Conservation (phyloP, 2,888 invertebrate genomes). For the Caenorhabditis sp. region DNA sequence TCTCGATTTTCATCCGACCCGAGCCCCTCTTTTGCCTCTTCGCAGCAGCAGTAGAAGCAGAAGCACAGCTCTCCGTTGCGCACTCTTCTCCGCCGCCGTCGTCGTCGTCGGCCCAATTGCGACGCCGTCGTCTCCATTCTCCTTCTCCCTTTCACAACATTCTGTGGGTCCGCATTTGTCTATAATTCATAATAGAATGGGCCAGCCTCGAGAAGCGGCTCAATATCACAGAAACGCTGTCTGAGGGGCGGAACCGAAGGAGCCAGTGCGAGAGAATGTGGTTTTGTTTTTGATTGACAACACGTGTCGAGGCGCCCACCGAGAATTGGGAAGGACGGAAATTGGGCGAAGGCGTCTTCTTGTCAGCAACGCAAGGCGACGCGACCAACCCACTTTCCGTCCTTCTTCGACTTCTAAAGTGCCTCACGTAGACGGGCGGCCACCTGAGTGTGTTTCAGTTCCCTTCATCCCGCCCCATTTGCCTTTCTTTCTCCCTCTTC, state of each 20-base stretch:
- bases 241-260: not conserved
- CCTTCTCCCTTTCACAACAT: conserved; percentile 17
- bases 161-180: conserved; percentile 14
- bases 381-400: conserved; percentile 11
- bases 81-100: conserved; percentile 12
- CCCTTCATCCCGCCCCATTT: no score
- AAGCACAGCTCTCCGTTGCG: no score
- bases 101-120: conserved; percentile 16
- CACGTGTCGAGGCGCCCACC: conserved; percentile 32
- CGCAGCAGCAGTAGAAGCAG: no score
- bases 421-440: conserved; percentile 3
- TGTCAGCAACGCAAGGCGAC: no score
- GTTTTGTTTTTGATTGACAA: conserved; percentile 47
- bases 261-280: not conserved
- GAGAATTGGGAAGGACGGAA: conserved; percentile 50
- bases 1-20: conserved; percentile 54
- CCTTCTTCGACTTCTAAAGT: conserved; percentile 25
- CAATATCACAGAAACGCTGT: conserved; percentile 16
- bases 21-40: not conserved
- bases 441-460: conserved; percentile 19
- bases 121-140: conserved; percentile 30
- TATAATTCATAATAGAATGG: conserved; percentile 36
- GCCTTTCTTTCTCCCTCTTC: conserved; percentile 18
- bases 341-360: conserved; percentile 5
- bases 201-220: conserved; percentile 21